These are phyloP conservation scores for Limosa lapponica DNA, from an alignment of 2,797 vertebrate species.

Conservation along the genomic window DNA sequence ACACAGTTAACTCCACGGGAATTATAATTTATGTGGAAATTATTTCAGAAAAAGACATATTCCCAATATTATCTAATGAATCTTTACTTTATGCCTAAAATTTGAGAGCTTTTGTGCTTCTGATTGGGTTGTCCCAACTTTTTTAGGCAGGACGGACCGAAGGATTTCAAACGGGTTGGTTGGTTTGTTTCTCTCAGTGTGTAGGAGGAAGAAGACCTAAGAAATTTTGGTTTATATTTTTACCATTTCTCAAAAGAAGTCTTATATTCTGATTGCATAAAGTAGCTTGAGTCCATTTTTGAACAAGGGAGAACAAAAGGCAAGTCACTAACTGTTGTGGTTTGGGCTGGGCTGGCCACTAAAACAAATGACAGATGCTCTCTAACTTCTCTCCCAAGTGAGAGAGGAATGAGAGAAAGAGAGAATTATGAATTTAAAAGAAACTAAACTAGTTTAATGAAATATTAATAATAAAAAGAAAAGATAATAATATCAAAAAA, in stretches of 20 bases:
- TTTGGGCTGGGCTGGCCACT: no score
- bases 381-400: no score
- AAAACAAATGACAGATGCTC: no score
- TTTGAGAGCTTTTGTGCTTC: not conserved
- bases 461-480: no score
- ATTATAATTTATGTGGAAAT: not conserved
- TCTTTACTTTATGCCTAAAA: not conserved
- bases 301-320: not conserved
- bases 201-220: not conserved
- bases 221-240: not conserved
- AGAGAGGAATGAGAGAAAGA: no score
- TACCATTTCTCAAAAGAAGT: not conserved
- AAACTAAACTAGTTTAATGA: no score
- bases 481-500: no score
- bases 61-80: not conserved
- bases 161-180: not conserved
- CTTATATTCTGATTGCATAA: not conserved
- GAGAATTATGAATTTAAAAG: no score
- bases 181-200: not conserved
- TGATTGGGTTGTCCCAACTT: not conserved
- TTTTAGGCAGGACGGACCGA: not conserved
- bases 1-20: not conserved
- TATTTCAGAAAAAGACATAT: not conserved
- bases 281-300: not conserved
- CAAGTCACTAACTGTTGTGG: not conserved